Evolutionary conservation across 2,888 invertebrate genomes (phyloP), one percentile per base, ranked within the genome.

Genomic region (Atethmia centrago): DNA sequence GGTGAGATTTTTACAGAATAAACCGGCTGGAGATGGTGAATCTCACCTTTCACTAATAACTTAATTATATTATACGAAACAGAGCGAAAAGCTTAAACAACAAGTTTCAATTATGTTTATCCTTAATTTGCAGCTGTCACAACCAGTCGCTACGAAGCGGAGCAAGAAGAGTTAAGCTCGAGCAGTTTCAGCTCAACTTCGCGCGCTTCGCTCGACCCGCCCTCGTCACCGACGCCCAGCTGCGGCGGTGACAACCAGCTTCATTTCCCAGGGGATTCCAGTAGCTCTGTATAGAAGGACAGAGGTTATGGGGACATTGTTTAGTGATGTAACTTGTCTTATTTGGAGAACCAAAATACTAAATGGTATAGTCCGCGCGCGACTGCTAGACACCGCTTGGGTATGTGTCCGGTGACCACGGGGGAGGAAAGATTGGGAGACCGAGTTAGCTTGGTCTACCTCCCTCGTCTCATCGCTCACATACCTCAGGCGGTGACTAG

Each of bases 101-200:
- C 31, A 36, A 36, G 36, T 47, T 58, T 64, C 16, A 71, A 8
- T 42, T 31, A 4, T 53, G 2, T 76, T 62, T 75, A 63, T 62
- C n/a, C 10, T 68, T 58, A 19, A 64, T 42, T 92, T 92, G 19
- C 92, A 94, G 94, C 86, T 42, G 89, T 90, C 61, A 84, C 90
- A 71, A 87, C 97, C 88, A 97, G 97, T 71, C 97, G 97, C 47
- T 97, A 97, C 86, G 98, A 97, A 76, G 96, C 96, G 36, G 97
- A 98, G 87, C 97, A 97, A 65, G 98, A 98, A 91, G 98, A 98
- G 90, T 94, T 98, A 66, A 98, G 98, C 91, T 98, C 98, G 51
- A 98, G 98, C 93, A 98, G 98, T 92, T 98, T 98, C 89, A 98
- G 98, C 91, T 98, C 98, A 1, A 97, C 98, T 19, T 98, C 98